Conservation (phyloP, 1,140 invertebrate species). For the Aphis craccivora region DNA sequence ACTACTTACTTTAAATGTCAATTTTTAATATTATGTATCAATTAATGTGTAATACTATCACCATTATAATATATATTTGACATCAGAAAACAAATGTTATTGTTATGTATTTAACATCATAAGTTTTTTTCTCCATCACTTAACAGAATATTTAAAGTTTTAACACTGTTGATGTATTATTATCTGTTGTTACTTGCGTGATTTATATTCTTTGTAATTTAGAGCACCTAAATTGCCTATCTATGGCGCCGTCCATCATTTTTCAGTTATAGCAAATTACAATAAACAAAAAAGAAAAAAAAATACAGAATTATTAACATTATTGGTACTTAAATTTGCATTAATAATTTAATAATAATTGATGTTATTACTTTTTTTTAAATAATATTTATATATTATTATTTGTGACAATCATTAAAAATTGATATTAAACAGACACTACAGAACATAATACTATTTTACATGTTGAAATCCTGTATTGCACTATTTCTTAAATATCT, state of each 20-base stretch:
- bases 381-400: neutral
- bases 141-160: neutral
- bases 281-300: too few species aligned
- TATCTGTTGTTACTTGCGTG: too few species aligned
- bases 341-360: neutral
- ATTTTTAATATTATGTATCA: too few species aligned
- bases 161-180: too few species aligned
- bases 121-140: too few species aligned
- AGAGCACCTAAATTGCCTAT: neutral
- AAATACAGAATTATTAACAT: neutral
- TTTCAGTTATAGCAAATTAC: neutral
- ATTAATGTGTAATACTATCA: too few species aligned
- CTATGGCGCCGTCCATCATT: neutral
- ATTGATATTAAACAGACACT: neutral
- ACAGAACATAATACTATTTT: neutral
- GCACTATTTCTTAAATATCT: neutral
- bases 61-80: too few species aligned
- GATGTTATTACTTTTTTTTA: neutral
- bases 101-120: neutral
- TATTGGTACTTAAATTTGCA: neutral
- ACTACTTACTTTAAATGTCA: too few species aligned
- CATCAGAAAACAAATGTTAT: too few species aligned
- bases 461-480: too few species aligned
- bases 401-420: neutral
- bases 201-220: too few species aligned